These are phyloP conservation scores for Selene dorsalis DNA, from an alignment of 2,797 vertebrate genomes.

Conservation along the genomic window DNA sequence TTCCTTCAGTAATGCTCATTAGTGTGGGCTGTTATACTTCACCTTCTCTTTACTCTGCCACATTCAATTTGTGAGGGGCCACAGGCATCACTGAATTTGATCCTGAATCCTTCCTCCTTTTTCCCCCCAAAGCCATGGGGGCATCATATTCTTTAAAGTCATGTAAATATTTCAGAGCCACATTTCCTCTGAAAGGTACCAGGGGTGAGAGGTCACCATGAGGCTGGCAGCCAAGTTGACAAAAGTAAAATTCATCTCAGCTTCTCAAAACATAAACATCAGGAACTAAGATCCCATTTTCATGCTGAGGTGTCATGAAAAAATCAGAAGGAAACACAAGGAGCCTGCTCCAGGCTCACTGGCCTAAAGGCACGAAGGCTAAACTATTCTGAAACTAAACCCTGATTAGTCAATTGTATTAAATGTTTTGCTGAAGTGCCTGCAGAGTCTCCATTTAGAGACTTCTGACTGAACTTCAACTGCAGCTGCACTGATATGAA, in stretches of 20 bases:
- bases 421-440: slow-evolving; percentile 33
- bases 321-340: background rate
- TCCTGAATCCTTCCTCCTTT: background rate
- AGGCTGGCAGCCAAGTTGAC: background rate
- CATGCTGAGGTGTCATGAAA: background rate
- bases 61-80: background rate
- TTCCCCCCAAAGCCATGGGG: background rate
- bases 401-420: slow-evolving; percentile 38
- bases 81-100: background rate
- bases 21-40: background rate
- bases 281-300: background rate
- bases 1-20: slow-evolving; percentile 2
- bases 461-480: slow-evolving; percentile 27
- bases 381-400: slow-evolving; percentile 48
- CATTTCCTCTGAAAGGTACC: slow-evolving; percentile 38
- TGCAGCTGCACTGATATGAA: background rate
- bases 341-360: background rate
- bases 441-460: slow-evolving; percentile 11
- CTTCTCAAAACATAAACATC: background rate
- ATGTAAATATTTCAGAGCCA: slow-evolving; percentile 32
- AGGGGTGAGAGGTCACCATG: background rate
- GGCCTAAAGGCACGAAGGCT: slow-evolving; percentile 35
- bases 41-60: background rate
- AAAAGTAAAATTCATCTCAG: background rate
- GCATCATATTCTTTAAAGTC: slow-evolving; percentile 29